Evolutionary conservation across 30 jellyfish, hydroid and myxozoan species (phyloP).

Genomic region (Clytia hemisphaerica): DNA sequence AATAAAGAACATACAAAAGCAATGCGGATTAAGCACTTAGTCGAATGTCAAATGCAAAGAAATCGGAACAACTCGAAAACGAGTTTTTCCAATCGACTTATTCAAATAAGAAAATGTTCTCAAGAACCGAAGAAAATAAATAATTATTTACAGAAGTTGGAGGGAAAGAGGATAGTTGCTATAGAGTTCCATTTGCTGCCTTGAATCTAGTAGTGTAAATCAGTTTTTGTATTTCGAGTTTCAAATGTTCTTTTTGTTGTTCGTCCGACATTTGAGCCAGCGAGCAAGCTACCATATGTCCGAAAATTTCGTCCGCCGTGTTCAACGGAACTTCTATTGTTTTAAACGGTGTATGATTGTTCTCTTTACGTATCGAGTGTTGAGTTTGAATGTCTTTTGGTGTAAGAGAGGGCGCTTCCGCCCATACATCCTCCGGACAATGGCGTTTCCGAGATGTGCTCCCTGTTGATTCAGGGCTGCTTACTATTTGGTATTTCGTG

Average conservation of each 20-base stretch:
- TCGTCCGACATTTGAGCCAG: conserved; percentile 56
- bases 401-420: neutral
- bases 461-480: too few species aligned
- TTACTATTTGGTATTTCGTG: too few species aligned
- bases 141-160: too few species aligned
- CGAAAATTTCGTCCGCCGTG: conserved; percentile 63
- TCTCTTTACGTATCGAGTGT: neutral
- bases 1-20: too few species aligned
- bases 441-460: neutral
- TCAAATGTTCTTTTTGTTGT: conserved; percentile 69
- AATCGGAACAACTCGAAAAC: too few species aligned
- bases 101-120: too few species aligned
- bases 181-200: too few species aligned
- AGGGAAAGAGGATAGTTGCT: too few species aligned
- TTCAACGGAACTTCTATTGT: neutral
- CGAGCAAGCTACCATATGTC: conserved; percentile 35
- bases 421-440: neutral
- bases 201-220: conserved; percentile 61
- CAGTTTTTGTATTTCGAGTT: conserved; percentile 70
- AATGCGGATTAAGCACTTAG: too few species aligned
- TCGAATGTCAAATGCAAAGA: too few species aligned
- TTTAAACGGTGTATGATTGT: neutral
- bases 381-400: neutral
- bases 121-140: too few species aligned
- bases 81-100: too few species aligned